Conservation (phyloP, 2,888 invertebrate genomes). For the Acheta domesticus region DNA sequence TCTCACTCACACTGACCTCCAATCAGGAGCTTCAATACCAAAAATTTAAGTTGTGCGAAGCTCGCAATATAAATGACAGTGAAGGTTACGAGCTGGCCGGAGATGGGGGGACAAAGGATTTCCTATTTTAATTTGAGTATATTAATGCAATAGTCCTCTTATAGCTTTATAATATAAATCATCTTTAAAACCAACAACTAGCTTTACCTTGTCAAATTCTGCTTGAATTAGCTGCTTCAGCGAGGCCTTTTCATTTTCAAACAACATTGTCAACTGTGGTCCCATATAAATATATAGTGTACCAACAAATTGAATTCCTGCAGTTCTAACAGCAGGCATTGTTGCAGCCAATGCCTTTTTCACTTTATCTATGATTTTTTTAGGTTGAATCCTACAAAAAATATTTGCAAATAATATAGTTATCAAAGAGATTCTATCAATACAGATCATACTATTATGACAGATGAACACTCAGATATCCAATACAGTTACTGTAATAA, state of each 20-base stretch:
- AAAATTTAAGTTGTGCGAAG: too few relatives aligned
- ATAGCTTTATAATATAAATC: too few relatives aligned
- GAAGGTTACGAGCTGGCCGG: too few relatives aligned
- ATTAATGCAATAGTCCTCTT: too few relatives aligned
- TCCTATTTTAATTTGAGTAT: too few relatives aligned
- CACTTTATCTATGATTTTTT: conserved; percentile 68
- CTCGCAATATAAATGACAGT: too few relatives aligned
- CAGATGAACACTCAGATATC: not conserved
- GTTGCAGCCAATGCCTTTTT: conserved; percentile 82
- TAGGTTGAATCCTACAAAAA: conserved; percentile 59
- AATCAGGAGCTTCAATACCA: too few relatives aligned
- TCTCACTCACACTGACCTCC: too few relatives aligned
- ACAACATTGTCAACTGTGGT: conserved; percentile 67
- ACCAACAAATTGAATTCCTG: conserved; percentile 71
- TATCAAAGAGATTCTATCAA: not conserved
- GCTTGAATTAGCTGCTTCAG: conserved; percentile 78
- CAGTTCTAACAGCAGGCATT: conserved; percentile 77
- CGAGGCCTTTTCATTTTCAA: conserved; percentile 83
- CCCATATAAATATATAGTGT: conserved; percentile 81
- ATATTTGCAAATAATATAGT: conserved; percentile 35
- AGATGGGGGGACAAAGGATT: too few relatives aligned
- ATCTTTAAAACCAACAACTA: not conserved
- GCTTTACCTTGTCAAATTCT: conserved; percentile 70
- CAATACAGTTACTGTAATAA: conserved; percentile 37
- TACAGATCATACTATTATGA: not conserved